Evolutionary conservation across 2,888 invertebrate species (phyloP).

Genomic region (Shargacucullia verbasci): DNA sequence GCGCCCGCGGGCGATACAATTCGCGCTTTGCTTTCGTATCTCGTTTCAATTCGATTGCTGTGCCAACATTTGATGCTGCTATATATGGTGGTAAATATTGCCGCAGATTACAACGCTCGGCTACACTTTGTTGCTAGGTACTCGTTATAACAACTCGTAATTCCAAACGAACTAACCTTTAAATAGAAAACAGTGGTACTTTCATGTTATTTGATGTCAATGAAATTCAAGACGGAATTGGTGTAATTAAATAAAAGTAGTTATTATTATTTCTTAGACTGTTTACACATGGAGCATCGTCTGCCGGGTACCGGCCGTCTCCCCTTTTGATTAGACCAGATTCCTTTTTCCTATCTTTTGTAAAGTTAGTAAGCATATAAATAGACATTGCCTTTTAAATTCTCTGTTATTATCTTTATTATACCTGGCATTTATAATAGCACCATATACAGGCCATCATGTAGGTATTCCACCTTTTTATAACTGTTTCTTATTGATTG

Average conservation of each 20-base stretch:
- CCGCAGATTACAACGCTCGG: slow-evolving; percentile 58
- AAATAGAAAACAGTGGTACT: slow-evolving; percentile 38
- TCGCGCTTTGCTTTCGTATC: slow-evolving; percentile 73
- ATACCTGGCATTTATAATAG: slow-evolving; percentile 53
- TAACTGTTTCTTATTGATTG: slow-evolving; percentile 55
- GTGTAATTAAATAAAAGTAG: slow-evolving; percentile 28
- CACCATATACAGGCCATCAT: slow-evolving; percentile 53
- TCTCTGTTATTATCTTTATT: slow-evolving; percentile 60
- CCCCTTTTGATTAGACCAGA: slow-evolving; percentile 48
- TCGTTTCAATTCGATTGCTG: slow-evolving; percentile 72
- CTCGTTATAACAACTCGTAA: slow-evolving; percentile 55
- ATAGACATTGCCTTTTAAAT: slow-evolving; percentile 60
- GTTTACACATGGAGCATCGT: slow-evolving; percentile 31
- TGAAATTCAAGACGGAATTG: slow-evolving; percentile 44
- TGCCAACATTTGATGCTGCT: slow-evolving; percentile 67
- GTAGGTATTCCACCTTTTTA: slow-evolving; percentile 55
- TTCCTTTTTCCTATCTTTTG: slow-evolving; percentile 45
- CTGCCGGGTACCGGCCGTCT: slow-evolving; percentile 20
- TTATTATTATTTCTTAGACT: slow-evolving; percentile 30
- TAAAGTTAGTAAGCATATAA: slow-evolving; percentile 55
- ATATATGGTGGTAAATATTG: slow-evolving; percentile 67
- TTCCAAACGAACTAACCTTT: slow-evolving; percentile 41
- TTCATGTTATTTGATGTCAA: slow-evolving; percentile 35
- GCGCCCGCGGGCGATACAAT: slow-evolving; percentile 69
- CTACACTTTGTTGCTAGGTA: slow-evolving; percentile 51